Conservation (phyloP, 2,113 vertebrate species). For the Solea senegalensis region DNA sequence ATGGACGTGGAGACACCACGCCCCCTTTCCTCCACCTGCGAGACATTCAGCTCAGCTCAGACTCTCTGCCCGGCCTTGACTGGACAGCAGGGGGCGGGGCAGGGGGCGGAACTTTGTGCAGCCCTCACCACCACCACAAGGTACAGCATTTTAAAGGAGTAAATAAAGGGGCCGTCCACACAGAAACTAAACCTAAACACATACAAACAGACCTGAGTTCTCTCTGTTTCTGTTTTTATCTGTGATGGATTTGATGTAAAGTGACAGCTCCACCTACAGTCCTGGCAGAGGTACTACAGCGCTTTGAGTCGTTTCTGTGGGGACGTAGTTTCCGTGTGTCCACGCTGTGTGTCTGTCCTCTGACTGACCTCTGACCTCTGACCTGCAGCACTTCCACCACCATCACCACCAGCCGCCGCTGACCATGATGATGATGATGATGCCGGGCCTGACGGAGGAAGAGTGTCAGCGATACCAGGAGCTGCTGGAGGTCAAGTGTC, state of each 20-base stretch:
- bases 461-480: constrained; percentile 87
- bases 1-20: constrained; percentile 36
- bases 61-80: constrained; percentile 75
- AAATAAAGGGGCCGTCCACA: no score
- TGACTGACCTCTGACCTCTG: constrained; percentile 32
- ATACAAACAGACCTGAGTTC: no score
- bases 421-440: constrained; percentile 70
- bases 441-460: constrained; percentile 84
- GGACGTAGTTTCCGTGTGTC: no score
- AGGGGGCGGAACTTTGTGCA: constrained; percentile 22
- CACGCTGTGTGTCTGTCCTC: neutral
- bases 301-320: no score
- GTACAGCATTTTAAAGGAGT: neutral
- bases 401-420: constrained; percentile 53
- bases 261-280: no score
- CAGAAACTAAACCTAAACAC: no score
- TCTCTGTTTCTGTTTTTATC: no score
- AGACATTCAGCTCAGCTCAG: constrained; percentile 83
- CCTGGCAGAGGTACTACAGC: no score
- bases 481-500: constrained; percentile 85
- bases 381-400: constrained; percentile 42
- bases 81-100: constrained; percentile 14
- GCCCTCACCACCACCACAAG: constrained; percentile 56
- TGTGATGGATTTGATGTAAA: no score
- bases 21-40: constrained; percentile 68